Base-by-base conservation (phyloP, 2,113 vertebrate species). In the Rissa tridactyla region DNA sequence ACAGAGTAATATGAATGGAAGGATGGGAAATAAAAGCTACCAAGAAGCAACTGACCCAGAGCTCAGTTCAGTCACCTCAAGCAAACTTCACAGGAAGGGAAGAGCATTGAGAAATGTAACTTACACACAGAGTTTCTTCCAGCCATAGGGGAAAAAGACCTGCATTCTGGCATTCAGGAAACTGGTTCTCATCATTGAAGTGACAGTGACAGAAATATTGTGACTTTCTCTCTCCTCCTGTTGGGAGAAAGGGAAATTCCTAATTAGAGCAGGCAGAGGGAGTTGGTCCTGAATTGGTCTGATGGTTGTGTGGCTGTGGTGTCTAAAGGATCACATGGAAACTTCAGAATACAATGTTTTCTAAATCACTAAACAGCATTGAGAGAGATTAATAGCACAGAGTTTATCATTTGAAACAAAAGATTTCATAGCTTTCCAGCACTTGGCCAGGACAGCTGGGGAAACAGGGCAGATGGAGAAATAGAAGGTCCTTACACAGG, bases 371-470 rank as follows among this genome's bases (percentile, higher is more conserved):
- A 64, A 92, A 86, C 15, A 77, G 8, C 10, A 6, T 70, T 75
- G 47, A 77, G 30, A 92, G 54, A 88, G 29, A 66, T 77, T 66
- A 57, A 70, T 58, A 90, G 51, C 16, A 84, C 6, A 68, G 6
- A 71, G 51, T 88, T 90, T 92, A 80, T 93, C 9, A 86, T 60
- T 61, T 88, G 55, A 88, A 95, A 94, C 42, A 88, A 93, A 94
- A 88, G 25, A 82, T 77, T 72, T 81, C 78, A 66, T 58, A 75
- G 23, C 34, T n/a, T 88, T 75, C 76, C 23, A 90, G 38, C 23
- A 51, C 40, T 92, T 96, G 96, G 88, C 72, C 80, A 86, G 60
- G 22, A 18, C 34, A 94, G 51, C 34, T 93, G 92, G 82, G 22
- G 88, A 88, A 93, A 84, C 46, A 78, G 71, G 38, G 15, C 13